These are phyloP conservation scores for Chlorospingus flavigularis DNA, from an alignment of 2,797 vertebrate genomes.

Conservation along the genomic window DNA sequence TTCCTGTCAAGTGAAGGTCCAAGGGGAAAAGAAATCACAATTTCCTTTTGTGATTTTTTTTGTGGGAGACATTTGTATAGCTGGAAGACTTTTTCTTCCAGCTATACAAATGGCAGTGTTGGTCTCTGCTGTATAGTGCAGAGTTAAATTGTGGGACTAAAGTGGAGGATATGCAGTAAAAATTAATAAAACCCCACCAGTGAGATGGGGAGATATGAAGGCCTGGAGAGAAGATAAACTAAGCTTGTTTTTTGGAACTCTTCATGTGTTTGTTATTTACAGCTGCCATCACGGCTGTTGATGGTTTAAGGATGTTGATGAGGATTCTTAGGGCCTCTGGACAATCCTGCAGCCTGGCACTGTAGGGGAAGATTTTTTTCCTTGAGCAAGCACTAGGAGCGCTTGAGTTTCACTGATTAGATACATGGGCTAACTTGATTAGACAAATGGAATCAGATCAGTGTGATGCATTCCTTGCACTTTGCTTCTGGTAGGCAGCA, in stretches of 20 bases:
- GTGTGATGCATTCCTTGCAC: neutral
- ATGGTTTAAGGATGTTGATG: neutral
- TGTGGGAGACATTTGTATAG: no score
- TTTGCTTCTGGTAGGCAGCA: neutral
- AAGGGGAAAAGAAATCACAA: neutral
- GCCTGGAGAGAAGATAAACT: neutral
- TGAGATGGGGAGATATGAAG: neutral
- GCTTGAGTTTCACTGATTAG: neutral
- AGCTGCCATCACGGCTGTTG: neutral
- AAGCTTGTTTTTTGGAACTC: neutral
- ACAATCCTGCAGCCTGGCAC: neutral
- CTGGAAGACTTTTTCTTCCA: no score
- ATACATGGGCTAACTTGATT: fast-evolving
- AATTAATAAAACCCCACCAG: neutral
- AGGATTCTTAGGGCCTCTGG: neutral
- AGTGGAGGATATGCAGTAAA: neutral
- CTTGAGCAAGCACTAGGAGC: neutral
- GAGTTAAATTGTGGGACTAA: neutral
- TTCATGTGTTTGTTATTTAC: neutral
- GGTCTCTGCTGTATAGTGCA: neutral
- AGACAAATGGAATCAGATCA: neutral
- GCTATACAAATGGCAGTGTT: fast-evolving
- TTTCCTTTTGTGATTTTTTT: neutral
- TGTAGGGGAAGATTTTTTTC: neutral
- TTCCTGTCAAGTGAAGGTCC: neutral